Evolutionary conservation across 2,113 vertebrate species (phyloP).

Genomic region (Pterocles burchelli): DNA sequence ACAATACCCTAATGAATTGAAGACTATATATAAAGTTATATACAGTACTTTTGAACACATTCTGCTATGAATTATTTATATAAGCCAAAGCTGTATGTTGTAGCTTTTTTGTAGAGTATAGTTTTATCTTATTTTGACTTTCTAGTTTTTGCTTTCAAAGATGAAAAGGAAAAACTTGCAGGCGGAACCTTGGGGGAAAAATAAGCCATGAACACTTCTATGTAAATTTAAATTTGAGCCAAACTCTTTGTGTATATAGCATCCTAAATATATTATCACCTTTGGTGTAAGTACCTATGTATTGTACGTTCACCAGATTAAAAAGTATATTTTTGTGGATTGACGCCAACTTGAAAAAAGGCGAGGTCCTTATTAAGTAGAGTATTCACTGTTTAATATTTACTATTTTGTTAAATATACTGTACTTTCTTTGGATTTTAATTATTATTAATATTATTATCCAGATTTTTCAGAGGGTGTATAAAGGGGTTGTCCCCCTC

Average conservation of each 20-base stretch:
- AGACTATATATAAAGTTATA: conserved; percentile 89
- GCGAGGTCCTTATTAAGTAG: conserved; percentile 92
- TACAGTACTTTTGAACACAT: conserved; percentile 90
- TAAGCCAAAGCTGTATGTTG: conserved; percentile 97
- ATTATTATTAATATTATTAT: conserved; percentile 83
- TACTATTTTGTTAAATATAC: conserved; percentile 94
- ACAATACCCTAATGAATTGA: conserved; percentile 90
- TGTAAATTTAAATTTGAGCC: conserved; percentile 98
- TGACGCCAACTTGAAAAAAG: conserved; percentile 91
- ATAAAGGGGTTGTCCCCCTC: conserved; percentile 82
- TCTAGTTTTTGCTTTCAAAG: conserved; percentile 86
- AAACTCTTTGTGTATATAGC: conserved; percentile 97
- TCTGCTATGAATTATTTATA: conserved; percentile 96
- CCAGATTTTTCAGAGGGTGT: conserved; percentile 85
- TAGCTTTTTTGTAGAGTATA: conserved; percentile 89
- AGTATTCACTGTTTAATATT: conserved; percentile 96
- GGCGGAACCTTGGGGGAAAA: conserved; percentile 92
- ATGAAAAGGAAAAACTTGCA: conserved; percentile 86
- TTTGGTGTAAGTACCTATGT: conserved; percentile 92
- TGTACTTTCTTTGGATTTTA: conserved; percentile 90
- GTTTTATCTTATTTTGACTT: conserved; percentile 88
- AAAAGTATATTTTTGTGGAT: conserved; percentile 99
- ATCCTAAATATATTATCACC: conserved; percentile 96
- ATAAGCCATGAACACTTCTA: conserved; percentile 99
- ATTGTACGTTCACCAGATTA: conserved; percentile 93